Percentiles rank a stretch among this genome's conserved stretches.
These are phyloP conservation scores for Aphis gossypii DNA, from an alignment of 1,140 invertebrate genomes.

Conservation along the genomic window DNA sequence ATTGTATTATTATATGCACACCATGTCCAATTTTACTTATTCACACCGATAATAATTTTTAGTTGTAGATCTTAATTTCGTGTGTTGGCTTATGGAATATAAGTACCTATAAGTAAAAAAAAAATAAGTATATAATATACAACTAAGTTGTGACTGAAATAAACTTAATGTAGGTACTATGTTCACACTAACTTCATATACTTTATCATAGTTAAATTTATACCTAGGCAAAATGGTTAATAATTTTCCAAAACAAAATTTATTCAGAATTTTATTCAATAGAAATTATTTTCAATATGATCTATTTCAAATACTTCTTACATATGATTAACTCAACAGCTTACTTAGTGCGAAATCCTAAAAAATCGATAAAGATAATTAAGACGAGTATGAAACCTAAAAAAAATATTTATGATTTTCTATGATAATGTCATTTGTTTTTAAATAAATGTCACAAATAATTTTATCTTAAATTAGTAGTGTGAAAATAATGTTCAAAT, in stretches of 20 bases:
- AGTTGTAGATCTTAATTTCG: not conserved
- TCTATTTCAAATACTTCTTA: not conserved
- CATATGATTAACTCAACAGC: not conserved
- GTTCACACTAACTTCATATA: not conserved
- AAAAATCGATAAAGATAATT: not conserved
- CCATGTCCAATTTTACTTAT: not conserved
- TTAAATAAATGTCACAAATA: not conserved
- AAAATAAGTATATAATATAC: too few relatives aligned
- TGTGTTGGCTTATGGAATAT: not conserved
- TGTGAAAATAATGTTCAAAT: not conserved
- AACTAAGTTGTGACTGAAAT: not conserved
- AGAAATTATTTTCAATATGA: not conserved
- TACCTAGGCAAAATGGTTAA: not conserved
- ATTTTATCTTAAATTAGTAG: not conserved
- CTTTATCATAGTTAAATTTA: not conserved
- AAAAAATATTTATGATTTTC: not conserved
- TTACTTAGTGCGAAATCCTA: not conserved
- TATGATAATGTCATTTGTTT: not conserved
- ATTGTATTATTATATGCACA: not conserved
- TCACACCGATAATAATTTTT: not conserved
- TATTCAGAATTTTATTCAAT: not conserved
- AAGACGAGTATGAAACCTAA: not conserved
- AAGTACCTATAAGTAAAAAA: not conserved
- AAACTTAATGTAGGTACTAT: not conserved
- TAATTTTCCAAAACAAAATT: not conserved